phyloP scores from a whole-genome alignment of 1,140 invertebrate genomes.

The Trinorchestia longiramus region DNA sequence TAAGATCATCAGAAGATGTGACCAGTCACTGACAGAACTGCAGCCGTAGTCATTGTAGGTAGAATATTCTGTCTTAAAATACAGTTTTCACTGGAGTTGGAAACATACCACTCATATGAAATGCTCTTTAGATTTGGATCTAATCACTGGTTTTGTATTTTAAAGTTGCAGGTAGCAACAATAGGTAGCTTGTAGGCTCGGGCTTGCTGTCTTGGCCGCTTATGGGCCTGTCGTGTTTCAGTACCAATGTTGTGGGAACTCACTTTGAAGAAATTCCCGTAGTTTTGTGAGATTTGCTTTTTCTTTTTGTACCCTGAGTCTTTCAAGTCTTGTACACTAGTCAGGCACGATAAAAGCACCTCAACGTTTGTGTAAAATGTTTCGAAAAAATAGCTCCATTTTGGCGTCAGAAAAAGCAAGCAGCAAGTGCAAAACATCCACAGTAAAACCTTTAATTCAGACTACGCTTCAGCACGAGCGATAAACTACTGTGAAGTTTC shows the following conservation, averaged over 20 bases:
- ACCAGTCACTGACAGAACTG: too few species aligned
- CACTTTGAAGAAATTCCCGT: neutral
- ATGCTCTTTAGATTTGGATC: neutral
- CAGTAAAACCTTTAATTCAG: too few species aligned
- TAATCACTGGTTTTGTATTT: neutral
- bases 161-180: neutral
- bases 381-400: neutral
- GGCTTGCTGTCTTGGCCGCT: neutral
- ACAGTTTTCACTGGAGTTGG: too few species aligned
- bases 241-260: neutral
- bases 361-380: neutral
- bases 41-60: too few species aligned
- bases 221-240: neutral
- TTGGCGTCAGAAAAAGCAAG: neutral
- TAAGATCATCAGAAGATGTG: too few species aligned
- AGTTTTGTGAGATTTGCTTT: too few species aligned
- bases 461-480: neutral
- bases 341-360: neutral
- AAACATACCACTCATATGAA: neutral
- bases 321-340: neutral
- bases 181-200: neutral
- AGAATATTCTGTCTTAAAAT: too few species aligned
- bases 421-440: too few species aligned
- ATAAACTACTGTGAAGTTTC: neutral
- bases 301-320: too few species aligned